A percentile compares a stretch with the other conserved stretches of the same genome.
phyloP scores from a whole-genome alignment of 2,113 vertebrate genomes.

The Zosterops japonicus region DNA sequence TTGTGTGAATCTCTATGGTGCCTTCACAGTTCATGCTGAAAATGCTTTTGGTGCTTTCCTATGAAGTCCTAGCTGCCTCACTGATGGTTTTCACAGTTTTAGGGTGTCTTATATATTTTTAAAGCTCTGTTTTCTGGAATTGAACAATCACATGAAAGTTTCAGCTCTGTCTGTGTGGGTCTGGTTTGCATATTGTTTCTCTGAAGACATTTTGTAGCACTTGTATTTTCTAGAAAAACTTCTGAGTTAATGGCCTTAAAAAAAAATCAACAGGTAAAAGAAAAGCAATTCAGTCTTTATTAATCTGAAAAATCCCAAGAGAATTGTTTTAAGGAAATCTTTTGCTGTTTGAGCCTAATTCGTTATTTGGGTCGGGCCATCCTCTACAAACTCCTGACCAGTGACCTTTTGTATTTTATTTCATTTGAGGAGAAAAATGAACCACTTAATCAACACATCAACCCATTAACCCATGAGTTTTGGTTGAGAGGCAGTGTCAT shows the following conservation, averaged over 20 bases:
- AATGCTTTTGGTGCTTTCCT: not conserved
- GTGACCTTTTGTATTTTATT: not conserved
- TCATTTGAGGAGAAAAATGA: not conserved
- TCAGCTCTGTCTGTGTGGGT: rapidly evolving
- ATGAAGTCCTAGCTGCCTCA: not conserved
- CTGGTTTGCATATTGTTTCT: not conserved
- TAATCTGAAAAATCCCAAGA: not conserved
- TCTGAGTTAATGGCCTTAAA: not conserved
- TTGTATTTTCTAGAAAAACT: not conserved
- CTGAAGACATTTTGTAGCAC: not conserved
- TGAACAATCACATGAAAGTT: not conserved
- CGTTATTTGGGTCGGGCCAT: not conserved
- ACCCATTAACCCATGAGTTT: not conserved
- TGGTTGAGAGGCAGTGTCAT: not conserved
- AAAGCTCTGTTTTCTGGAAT: not conserved
- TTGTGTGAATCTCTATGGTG: not conserved
- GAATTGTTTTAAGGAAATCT: not conserved
- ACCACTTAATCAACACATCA: not conserved
- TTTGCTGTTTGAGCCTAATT: not conserved
- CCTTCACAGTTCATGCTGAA: not conserved
- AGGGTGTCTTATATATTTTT: not conserved
- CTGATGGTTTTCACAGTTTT: not conserved
- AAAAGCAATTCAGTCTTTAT: not conserved
- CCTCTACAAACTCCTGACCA: not conserved
- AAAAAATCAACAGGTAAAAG: not conserved